Evolutionary conservation across 1,140 invertebrate genomes (phyloP), one percentile per base, ranked within the genome.

Genomic region (Littorina saxatilis): DNA sequence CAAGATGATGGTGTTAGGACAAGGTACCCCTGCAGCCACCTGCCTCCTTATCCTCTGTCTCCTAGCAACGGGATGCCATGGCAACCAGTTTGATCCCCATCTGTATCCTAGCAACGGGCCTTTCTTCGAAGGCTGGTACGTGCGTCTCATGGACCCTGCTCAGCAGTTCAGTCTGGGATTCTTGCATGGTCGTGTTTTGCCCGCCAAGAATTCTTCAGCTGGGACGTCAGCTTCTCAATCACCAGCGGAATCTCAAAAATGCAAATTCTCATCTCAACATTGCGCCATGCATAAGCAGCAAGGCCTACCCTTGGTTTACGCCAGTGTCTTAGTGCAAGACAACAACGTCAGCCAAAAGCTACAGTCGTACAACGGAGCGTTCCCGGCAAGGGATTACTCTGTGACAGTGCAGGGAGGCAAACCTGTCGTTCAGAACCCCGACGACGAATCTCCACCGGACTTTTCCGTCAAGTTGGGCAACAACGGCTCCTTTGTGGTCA

Each of bases 181-280:
- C 37, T 37, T 89, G 52, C 88, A 88, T 81, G 87, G 88, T 17
- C 83, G 77, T 76, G 87, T 89, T 35, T 55, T 87, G 39, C 83
- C 86, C 27, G 23, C 55, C 17, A 55, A 75, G 3, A 39, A 17
- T 68, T 68, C 66, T 3, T 32, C 1, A 1, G 1, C 13, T 5
- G 1, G 32, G 17, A 23, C 2, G 32, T 39, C 66, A 39, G 32
- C 13, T 1, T 52, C 17, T 37, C 23, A 0, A 17, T 75, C 68
- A 29, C 23, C 23, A 15, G 39, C 23, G 23, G 0, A 50, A 29
- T 23, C 32, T 55, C 50, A 7, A 66, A 52, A 68, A 32, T 52
- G 40, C 58, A n/a, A 29, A 43, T 79, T 47, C 3, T 29, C 68
- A 20, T 23, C 15, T 1, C 35, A 27, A 17, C 9, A 2, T 9